Evolutionary conservation across 2,797 vertebrate species (phyloP), one percentile per base, ranked within the genome.

Genomic region (Cyclopterus lumpus): DNA sequence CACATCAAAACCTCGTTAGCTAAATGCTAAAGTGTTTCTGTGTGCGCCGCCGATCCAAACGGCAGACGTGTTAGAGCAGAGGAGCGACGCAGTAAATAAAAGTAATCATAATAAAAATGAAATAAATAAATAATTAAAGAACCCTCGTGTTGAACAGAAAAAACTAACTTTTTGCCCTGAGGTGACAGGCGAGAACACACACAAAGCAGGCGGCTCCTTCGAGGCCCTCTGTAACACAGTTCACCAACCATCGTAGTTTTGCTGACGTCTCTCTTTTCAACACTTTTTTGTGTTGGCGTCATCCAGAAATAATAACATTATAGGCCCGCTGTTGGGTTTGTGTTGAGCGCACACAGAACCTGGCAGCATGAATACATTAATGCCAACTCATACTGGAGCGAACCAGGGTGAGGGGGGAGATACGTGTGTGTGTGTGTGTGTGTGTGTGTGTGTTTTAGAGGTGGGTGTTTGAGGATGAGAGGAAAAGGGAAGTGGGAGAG

Each of bases 301-400:
- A 79, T 70, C 63, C 82, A 72, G 79, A 91, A 93, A 89, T 85
- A 89, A 84, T 70, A 84, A 81, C 65, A 78, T 71, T 51, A n/a
- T n/a, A 55, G 84, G 73, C 22, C 75, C 66, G 81, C 68, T 58
- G 77, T 67, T 74, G 71, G 14, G 81, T 26, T 76, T 84, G 76
- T 83, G 73, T 83, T 76, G 4, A 2, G 42, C n/a, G 51, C 65
- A 42, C 66, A 34, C 71, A 72, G 49, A 60, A 72, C 77, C 73
- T 84, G 77, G 73, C 73, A 79, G 79, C 85, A 61, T 81, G 76
- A 89, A 92, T 87, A 83, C 71, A 90, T 88, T 88, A 85, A 71
- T 90, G 85, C 88, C 86, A 86, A 63, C 77, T 87, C 86, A 59
- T 42, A 81, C 65, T 48, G 80, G 82, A 85, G 86, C 36, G 16